phyloP scores from a whole-genome alignment of 2,797 vertebrate species.

The Cynodonichthys magdalenae region DNA sequence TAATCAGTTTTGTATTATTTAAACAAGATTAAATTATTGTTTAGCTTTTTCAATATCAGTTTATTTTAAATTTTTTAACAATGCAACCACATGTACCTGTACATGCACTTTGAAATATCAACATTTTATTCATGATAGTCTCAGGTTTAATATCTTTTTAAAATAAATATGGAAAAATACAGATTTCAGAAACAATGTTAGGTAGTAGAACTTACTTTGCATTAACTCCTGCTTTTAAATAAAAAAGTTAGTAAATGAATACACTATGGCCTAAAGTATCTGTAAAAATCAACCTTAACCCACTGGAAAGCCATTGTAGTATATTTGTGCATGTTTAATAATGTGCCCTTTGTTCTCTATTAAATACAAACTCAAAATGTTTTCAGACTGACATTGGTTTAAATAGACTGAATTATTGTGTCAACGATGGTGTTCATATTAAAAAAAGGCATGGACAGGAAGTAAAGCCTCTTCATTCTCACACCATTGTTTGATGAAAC shows the following conservation, averaged over 20 bases:
- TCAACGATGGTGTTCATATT: not conserved
- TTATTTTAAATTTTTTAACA: not conserved
- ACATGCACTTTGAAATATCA: not conserved
- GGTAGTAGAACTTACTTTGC: not conserved
- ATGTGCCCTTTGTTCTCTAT: not conserved
- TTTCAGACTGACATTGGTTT: not conserved
- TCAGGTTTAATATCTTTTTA: too few relatives aligned
- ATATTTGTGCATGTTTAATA: not conserved
- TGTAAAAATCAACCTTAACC: not conserved
- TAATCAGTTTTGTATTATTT: not conserved
- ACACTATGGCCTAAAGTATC: not conserved
- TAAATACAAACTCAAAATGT: not conserved
- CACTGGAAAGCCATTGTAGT: not conserved
- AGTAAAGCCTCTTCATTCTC: conserved; percentile 12
- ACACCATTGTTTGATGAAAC: conserved; percentile 16
- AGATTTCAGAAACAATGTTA: too few relatives aligned
- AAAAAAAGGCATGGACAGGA: not conserved
- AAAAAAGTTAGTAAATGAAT: not conserved
- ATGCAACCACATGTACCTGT: not conserved
- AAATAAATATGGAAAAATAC: too few relatives aligned
- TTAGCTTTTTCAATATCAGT: not conserved
- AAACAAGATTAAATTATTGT: not conserved
- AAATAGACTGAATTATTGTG: not conserved
- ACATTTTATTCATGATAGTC: too few relatives aligned
- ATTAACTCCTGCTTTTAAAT: not conserved